Base-by-base conservation (phyloP, 2,797 vertebrate genomes). In the Salarias fasciatus region DNA sequence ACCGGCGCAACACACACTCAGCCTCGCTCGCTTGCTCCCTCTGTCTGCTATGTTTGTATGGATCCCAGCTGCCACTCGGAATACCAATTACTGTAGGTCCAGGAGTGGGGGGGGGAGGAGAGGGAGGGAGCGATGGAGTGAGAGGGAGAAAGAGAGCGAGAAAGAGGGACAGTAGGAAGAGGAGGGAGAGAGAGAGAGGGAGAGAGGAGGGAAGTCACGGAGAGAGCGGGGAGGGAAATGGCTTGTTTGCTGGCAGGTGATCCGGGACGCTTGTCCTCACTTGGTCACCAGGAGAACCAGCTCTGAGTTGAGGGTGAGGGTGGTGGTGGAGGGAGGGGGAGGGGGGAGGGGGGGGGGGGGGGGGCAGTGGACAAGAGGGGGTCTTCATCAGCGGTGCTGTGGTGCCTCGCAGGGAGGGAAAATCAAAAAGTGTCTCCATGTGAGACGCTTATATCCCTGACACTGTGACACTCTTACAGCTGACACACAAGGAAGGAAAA, bases 51-150 rank as follows among this genome's bases (percentile, higher is more conserved):
- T 90, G 88, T 91, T 91, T 92, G 90, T 91, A 91, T 89, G 89
- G 91, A 92, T 92, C 90, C 89, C 91, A 93, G 92, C 91, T 93
- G 92, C 93, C 91, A 88, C 88, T 93, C 87, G 88, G 92, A 93
- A 93, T 94, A 93, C 90, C 91, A 94, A 93, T 93, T 93, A 93
- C 90, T 86, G 88, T 76, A 76, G 84, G 85, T 86, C 88, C 87
- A 84, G 75, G 77, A 89, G 79, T 76, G 84, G 89, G 87, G 81
- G 80, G 36, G 10, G 36, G 38, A 10, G 18, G 41, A 53, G 31
- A 54, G 53, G 2, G 63, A 53, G 53, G 11, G 53, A 42, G 37
- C 15, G 47, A 47, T 30, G 13, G 46, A 45, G 4, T 48, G 41
- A 35, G 14, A 53, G 38, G 40, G 58, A 58, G 18, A 24, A 18